phyloP scores from a whole-genome alignment of 2,888 invertebrate genomes.

The Eudasyphora cyanicolor region DNA sequence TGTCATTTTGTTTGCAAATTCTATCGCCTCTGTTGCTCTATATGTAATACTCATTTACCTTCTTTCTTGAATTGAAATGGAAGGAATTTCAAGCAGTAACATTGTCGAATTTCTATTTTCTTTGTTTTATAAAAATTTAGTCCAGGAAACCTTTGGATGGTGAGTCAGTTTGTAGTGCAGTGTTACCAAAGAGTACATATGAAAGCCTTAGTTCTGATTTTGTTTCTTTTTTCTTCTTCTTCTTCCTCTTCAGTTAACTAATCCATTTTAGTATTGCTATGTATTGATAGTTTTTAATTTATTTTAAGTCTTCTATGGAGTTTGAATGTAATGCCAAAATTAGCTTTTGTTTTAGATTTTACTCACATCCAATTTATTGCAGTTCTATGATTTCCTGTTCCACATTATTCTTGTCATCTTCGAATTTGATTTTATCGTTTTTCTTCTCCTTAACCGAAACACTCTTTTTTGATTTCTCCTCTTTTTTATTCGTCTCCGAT shows the following conservation, averaged over 20 bases:
- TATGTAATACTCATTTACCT: neutral
- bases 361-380: slow-evolving; percentile 40
- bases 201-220: slow-evolving; percentile 9
- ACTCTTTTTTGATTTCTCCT: slow-evolving; percentile 53
- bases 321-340: slow-evolving; percentile 5
- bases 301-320: slow-evolving; percentile 38
- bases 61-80: slow-evolving; percentile 33
- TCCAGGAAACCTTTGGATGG: slow-evolving; percentile 50
- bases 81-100: slow-evolving; percentile 14
- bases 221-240: too few species aligned
- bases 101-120: neutral
- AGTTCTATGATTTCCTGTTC: slow-evolving; percentile 62
- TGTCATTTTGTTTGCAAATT: neutral
- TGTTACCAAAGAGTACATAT: slow-evolving; percentile 34
- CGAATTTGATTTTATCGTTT: slow-evolving; percentile 45
- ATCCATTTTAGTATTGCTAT: slow-evolving; percentile 41
- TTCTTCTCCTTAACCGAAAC: slow-evolving; percentile 49
- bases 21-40: neutral
- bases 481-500: slow-evolving; percentile 39
- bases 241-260: neutral
- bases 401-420: slow-evolving; percentile 59
- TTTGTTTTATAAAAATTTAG: neutral
- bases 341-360: neutral
- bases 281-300: neutral
- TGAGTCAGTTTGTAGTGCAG: slow-evolving; percentile 3